Evolutionary conservation across 2,888 invertebrate species (phyloP).

Genomic region (Galerucella calmariensis): DNA sequence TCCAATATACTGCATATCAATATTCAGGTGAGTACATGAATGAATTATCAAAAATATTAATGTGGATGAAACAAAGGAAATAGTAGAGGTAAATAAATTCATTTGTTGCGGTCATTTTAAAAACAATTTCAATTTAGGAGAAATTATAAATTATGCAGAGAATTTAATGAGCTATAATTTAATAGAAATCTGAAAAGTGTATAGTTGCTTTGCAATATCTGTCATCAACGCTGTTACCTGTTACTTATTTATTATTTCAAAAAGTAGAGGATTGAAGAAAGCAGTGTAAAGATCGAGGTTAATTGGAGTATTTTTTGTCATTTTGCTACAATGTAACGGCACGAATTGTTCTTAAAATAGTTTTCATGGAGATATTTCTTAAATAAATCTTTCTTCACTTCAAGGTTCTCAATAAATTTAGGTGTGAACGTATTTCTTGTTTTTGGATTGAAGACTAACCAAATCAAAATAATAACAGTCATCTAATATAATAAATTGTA

Average conservation of each 20-base stretch:
- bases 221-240: background rate
- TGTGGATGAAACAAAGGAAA: background rate
- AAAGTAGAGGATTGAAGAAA: slow-evolving; percentile 19
- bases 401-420: no score
- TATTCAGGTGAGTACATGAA: no score
- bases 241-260: slow-evolving; percentile 17
- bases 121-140: slow-evolving; percentile 12
- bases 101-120: background rate
- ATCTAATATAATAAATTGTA: no score
- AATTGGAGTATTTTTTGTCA: slow-evolving; percentile 17
- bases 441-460: no score
- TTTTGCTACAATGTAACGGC: background rate
- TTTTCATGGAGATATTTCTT: background rate
- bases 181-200: slow-evolving; percentile 20
- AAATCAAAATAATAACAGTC: no score
- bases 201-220: background rate
- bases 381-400: background rate
- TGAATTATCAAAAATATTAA: no score
- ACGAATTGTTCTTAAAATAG: background rate
- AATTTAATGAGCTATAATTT: slow-evolving; percentile 21
- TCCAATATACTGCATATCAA: no score
- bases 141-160: slow-evolving; percentile 12
- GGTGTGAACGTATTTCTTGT: no score
- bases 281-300: slow-evolving; percentile 19
- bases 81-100: background rate